Conservation (phyloP, 1,140 invertebrate genomes). For the Cephus cinctus region DNA sequence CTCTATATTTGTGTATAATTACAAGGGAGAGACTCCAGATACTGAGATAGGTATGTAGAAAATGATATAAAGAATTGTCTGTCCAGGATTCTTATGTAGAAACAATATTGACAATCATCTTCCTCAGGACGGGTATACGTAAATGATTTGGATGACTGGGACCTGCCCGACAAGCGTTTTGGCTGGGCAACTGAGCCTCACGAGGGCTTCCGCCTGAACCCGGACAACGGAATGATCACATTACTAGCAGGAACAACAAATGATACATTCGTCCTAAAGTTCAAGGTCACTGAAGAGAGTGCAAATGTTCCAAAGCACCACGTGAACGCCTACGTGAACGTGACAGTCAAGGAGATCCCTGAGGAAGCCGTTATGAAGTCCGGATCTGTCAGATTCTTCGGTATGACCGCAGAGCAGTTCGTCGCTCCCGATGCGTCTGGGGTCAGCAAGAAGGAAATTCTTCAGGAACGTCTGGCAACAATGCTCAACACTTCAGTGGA, state of each 20-base stretch:
- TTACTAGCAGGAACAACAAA: constrained; percentile 70
- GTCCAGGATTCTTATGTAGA: no score
- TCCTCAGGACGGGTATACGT: constrained; percentile 90
- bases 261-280: constrained; percentile 69
- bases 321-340: constrained; percentile 77
- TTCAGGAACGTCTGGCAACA: constrained; percentile 67
- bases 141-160: constrained; percentile 91
- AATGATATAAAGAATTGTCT: no score
- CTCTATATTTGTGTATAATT: constrained; percentile 90
- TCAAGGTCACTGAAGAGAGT: constrained; percentile 70
- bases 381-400: constrained; percentile 82
- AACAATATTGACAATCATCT: no score
- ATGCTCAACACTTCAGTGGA: constrained; percentile 74
- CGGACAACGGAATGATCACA: constrained; percentile 79
- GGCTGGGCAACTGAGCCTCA: constrained; percentile 60
- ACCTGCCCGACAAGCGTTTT: constrained; percentile 85
- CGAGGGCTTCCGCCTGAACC: constrained; percentile 68
- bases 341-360: constrained; percentile 81
- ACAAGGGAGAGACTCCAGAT: constrained; percentile 72
- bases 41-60: constrained; percentile 84
- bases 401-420: constrained; percentile 82
- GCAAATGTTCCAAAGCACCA: constrained; percentile 55
- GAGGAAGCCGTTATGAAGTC: constrained; percentile 88
- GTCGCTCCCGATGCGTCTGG: constrained; percentile 66
- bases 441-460: constrained; percentile 72